These are phyloP conservation scores for Drosophila heteroneura DNA, from an alignment of 2,888 invertebrate species.

Conservation along the genomic window DNA sequence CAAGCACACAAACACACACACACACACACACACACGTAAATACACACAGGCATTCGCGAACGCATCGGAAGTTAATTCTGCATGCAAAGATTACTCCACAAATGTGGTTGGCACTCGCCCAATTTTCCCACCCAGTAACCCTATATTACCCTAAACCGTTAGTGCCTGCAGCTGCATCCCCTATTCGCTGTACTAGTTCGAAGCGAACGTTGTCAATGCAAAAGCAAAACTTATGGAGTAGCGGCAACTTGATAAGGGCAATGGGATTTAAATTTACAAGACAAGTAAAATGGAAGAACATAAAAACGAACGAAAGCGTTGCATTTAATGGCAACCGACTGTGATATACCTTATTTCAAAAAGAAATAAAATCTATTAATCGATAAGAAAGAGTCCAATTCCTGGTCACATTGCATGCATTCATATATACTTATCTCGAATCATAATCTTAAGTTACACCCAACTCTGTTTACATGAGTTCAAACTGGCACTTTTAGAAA, in stretches of 20 bases:
- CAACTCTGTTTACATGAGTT: neutral
- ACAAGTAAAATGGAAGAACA: slow-evolving; percentile 9
- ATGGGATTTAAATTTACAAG: slow-evolving; percentile 47
- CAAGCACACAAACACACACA: slow-evolving; percentile 19
- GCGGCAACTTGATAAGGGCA: slow-evolving; percentile 45
- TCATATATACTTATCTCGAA: neutral
- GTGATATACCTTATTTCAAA: neutral
- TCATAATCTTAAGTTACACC: neutral
- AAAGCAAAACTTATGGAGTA: slow-evolving; percentile 44
- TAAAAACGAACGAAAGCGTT: neutral
- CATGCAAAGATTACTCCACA: slow-evolving; percentile 70
- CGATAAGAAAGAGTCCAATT: neutral
- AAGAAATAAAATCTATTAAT: neutral
- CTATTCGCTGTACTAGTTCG: slow-evolving; percentile 4
- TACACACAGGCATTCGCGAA: slow-evolving; percentile 15
- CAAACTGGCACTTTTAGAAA: neutral
- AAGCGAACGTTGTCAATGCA: slow-evolving; percentile 50
- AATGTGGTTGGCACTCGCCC: slow-evolving; percentile 41
- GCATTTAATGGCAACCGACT: neutral
- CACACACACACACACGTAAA: slow-evolving; percentile 8
- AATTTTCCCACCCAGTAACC: neutral
- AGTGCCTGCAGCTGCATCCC: neutral
- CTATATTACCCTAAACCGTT: neutral
- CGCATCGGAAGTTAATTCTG: slow-evolving; percentile 58
- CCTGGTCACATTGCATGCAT: neutral